phyloP scores from a whole-genome alignment of 2,113 vertebrate genomes.

The Spizaetus ornatus region DNA sequence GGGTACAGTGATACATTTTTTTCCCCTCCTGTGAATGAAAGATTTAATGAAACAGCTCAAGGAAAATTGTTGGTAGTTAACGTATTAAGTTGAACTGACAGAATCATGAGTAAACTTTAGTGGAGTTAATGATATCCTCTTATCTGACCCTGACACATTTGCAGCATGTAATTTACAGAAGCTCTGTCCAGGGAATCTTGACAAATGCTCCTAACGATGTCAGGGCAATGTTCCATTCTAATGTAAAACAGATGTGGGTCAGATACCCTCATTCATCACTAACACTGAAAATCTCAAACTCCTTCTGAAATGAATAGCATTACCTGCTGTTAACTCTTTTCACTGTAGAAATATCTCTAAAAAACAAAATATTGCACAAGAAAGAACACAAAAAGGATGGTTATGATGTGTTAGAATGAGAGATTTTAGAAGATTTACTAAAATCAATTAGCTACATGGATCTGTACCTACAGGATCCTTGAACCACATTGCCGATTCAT shows the following conservation, averaged over 20 bases:
- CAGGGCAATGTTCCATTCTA: constrained; percentile 87
- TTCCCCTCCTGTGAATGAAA: constrained; percentile 65
- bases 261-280: constrained; percentile 82
- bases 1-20: constrained; percentile 33
- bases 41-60: constrained; percentile 72
- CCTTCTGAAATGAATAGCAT: constrained; percentile 72
- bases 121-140: constrained; percentile 81
- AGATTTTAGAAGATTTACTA: neutral
- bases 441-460: neutral
- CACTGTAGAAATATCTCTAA: constrained; percentile 24
- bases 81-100: constrained; percentile 69
- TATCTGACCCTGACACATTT: constrained; percentile 89
- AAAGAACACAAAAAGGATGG: neutral
- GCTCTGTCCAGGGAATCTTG: constrained; percentile 87
- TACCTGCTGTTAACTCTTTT: constrained; percentile 77
- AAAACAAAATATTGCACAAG: neutral
- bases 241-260: constrained; percentile 91
- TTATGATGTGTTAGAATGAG: neutral
- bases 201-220: constrained; percentile 85
- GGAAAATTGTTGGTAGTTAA: constrained; percentile 65
- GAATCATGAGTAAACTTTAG: constrained; percentile 76
- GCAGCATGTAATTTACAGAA: constrained; percentile 88
- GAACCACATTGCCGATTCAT: neutral
- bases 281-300: constrained; percentile 61
- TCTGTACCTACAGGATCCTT: neutral